Conservation (phyloP, 1,140 invertebrate species). For the Bombus waltoni region DNA sequence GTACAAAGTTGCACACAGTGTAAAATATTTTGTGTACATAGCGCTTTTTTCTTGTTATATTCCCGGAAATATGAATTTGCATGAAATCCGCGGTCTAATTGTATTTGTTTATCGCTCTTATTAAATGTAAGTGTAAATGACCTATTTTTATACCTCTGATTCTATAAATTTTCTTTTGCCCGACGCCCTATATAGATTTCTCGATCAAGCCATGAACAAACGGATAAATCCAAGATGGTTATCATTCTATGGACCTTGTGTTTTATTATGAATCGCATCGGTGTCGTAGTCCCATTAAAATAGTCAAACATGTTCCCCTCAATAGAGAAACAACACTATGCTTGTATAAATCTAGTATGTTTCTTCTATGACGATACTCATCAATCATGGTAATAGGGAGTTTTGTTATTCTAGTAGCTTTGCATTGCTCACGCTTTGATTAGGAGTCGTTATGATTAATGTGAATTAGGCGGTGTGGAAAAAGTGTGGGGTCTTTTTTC, state of each 20-base stretch:
- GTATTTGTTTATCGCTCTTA: no score
- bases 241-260: neutral
- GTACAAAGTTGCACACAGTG: no score
- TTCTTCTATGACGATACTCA: neutral
- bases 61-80: no score
- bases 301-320: neutral
- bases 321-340: neutral
- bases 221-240: neutral
- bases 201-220: neutral
- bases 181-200: neutral
- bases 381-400: neutral
- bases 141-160: no score
- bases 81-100: no score
- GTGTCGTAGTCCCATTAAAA: neutral
- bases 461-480: neutral
- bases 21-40: no score
- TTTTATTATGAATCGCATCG: neutral
- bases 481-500: no score
- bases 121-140: no score
- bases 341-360: neutral
- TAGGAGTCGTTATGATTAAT: neutral
- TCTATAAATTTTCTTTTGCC: no score
- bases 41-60: no score
- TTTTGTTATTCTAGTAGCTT: neutral
- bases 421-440: neutral